Percentiles rank a stretch among this genome's conserved stretches.
Conservation (phyloP, 2,888 invertebrate genomes). For the Stenolophus ochropezus region DNA sequence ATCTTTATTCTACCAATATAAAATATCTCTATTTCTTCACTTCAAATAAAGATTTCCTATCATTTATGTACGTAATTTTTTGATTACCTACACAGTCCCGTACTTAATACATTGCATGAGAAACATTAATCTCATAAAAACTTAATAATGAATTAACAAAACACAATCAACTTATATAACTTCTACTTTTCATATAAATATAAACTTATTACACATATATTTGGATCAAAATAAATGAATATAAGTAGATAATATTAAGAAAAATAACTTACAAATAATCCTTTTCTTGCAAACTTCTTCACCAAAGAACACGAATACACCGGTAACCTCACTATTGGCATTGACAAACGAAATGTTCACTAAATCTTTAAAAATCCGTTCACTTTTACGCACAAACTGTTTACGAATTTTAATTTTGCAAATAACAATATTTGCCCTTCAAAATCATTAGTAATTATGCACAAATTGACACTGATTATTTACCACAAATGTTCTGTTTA, state of each 20-base stretch:
- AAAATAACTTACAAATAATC: not conserved
- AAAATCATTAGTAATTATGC: not conserved
- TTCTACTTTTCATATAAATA: too few relatives aligned
- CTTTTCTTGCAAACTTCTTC: not conserved
- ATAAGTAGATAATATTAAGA: not conserved
- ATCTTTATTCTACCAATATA: not conserved
- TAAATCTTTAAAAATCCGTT: not conserved
- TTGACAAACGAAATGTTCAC: not conserved
- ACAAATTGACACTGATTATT: not conserved
- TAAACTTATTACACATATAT: not conserved
- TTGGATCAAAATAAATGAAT: not conserved
- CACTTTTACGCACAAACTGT: not conserved
- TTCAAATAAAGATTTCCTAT: not conserved
- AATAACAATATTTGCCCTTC: not conserved
- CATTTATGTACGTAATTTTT: not conserved
- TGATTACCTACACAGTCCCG: not conserved
- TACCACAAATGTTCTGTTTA: too few relatives aligned
- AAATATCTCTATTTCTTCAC: conserved; percentile 22
- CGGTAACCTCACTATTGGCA: not conserved
- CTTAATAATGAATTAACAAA: too few relatives aligned
- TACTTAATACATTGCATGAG: too few relatives aligned
- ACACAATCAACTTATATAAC: too few relatives aligned
- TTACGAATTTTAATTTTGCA: not conserved
- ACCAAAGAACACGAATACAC: not conserved
- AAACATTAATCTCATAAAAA: not conserved